Conservation (phyloP, 2,113 vertebrate genomes). For the Nesoenas mayeri region DNA sequence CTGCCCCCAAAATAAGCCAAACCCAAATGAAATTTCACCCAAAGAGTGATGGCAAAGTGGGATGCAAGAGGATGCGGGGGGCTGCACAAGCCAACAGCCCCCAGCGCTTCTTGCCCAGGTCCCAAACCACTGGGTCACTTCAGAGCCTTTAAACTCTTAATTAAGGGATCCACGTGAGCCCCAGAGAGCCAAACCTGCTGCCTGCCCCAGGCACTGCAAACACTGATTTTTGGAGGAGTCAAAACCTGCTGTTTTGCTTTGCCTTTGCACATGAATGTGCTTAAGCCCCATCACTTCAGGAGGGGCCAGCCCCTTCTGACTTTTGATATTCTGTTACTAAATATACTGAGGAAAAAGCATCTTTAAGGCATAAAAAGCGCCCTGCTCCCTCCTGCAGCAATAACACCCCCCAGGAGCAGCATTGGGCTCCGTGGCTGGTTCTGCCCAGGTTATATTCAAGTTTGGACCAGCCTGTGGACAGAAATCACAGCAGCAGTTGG, state of each 20-base stretch:
- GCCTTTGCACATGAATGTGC: no score
- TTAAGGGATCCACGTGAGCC: accelerated
- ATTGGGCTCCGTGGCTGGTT: not conserved
- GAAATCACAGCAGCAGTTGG: not conserved
- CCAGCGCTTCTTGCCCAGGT: not conserved
- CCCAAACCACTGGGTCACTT: not conserved
- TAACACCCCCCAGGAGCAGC: accelerated
- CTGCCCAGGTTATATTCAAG: not conserved
- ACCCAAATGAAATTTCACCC: not conserved
- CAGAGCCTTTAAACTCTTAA: not conserved
- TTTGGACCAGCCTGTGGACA: not conserved
- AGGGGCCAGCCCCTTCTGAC: not conserved
- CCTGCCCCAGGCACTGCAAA: accelerated
- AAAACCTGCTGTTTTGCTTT: not conserved
- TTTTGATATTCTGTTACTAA: not conserved
- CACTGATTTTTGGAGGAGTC: not conserved
- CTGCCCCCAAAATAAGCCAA: not conserved
- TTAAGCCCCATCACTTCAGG: not conserved
- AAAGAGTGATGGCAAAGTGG: accelerated
- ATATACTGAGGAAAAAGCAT: not conserved
- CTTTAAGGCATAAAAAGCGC: not conserved
- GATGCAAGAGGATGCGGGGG: not conserved
- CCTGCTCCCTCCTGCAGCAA: not conserved
- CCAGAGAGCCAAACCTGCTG: not conserved
- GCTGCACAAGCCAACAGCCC: not conserved